Conservation (phyloP, 2,797 vertebrate species). For the Tapirus indicus region DNA sequence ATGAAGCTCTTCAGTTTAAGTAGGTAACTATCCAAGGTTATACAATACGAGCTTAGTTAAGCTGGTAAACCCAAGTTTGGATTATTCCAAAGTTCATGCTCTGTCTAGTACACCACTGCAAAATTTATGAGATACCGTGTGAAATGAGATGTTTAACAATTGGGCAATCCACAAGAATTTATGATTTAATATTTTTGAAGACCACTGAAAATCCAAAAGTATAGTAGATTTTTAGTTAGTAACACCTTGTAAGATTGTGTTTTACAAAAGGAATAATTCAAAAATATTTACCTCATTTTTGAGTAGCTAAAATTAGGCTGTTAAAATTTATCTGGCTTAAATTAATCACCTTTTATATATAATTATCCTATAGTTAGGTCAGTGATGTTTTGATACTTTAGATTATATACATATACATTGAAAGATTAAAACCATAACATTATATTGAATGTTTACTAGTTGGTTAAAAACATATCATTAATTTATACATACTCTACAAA, state of each 20-base stretch:
- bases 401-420: background rate
- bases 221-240: slow-evolving; percentile 1
- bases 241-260: background rate
- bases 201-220: background rate
- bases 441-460: background rate
- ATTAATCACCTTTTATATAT: background rate
- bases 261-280: slow-evolving; percentile 40
- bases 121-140: background rate
- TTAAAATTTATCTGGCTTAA: slow-evolving; percentile 35
- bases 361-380: background rate
- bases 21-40: background rate
- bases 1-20: background rate
- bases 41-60: background rate
- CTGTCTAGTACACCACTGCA: background rate
- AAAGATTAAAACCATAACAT: slow-evolving; percentile 9
- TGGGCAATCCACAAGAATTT: background rate
- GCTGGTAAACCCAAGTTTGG: background rate
- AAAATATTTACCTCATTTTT: slow-evolving; percentile 36
- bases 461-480: background rate
- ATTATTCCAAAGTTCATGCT: background rate
- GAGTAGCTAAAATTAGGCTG: background rate
- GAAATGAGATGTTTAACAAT: background rate
- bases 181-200: slow-evolving; percentile 6
- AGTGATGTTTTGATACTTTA: slow-evolving; percentile 44
- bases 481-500: background rate